Base-by-base conservation (phyloP, 2,888 invertebrate genomes). In the Lydus trimaculatus region DNA sequence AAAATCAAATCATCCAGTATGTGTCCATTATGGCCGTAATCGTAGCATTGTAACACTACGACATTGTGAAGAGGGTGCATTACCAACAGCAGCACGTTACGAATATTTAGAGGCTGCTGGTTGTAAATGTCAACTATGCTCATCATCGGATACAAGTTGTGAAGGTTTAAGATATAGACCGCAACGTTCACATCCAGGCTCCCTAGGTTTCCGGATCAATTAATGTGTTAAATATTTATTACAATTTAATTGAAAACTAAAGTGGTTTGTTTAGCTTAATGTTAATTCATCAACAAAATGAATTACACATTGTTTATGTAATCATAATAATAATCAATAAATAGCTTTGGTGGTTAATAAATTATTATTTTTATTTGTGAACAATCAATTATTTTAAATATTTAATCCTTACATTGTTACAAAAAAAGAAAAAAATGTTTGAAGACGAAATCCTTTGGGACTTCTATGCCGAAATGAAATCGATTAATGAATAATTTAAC, bases 1-100 rank as follows among this genome's bases (percentile, higher is more conserved):
- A 83, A 90, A 92, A 72, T 94, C 94, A 0, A 90, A 91, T 77
- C 96, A 96, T 83, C 94, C 94, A 0, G 95, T 96, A 0, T 96
- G 96, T 84, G 91, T 92, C 58, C 95, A 95, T 82, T 91, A 91
- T 0, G 90, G 90, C 0, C 87, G 92, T 3, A 89, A 88, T 70
- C 89, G 90, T 63, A 89, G 91, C 0, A 88, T 90, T 17, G 91
- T 90, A 0, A 88, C 88, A 60, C 86, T 96, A 52, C 86, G 89
- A 6, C 87, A 94, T 81, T 96, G 96, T 81, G 94, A 96, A 80
- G 90, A 91, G 0, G 91, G 90, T 9, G 92, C 90, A 0, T 87
- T 88, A 69, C 87, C 90, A 0, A 92, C 93, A 0, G 90, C 92
- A 43, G 70, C 75, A 9, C 87, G 90, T 43, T 94, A 93, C 82